Percentiles rank a stretch among this genome's conserved stretches.
phyloP scores from a whole-genome alignment of 2,113 vertebrate species.

The Microcebus tavaratra region DNA sequence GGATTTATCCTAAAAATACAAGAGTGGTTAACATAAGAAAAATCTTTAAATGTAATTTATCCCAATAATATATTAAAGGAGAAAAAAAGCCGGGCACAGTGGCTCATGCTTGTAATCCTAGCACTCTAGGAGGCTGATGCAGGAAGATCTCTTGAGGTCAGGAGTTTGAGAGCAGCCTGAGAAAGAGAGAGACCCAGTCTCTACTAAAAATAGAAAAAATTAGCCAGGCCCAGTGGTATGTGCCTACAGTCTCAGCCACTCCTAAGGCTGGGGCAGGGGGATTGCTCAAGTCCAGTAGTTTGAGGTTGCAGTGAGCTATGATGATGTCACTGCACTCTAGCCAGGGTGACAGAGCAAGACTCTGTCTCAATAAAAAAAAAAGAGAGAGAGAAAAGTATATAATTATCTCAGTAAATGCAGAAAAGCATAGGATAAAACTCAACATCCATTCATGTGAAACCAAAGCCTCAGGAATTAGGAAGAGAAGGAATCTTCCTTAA shows the following conservation, averaged over 20 bases:
- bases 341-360: not conserved
- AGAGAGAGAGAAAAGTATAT: not conserved
- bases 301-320: not conserved
- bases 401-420: not conserved
- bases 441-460: not conserved
- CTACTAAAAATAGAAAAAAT: not conserved
- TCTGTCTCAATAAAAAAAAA: not conserved
- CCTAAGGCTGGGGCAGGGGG: not conserved
- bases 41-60: not conserved
- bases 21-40: not conserved
- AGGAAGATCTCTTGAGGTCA: not conserved
- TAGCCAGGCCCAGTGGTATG: not conserved
- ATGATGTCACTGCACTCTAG: not conserved
- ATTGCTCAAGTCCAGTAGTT: not conserved
- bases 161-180: not conserved
- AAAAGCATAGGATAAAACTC: not conserved
- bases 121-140: not conserved
- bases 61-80: not conserved
- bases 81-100: not conserved
- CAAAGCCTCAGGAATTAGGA: not conserved
- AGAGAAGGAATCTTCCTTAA: not conserved
- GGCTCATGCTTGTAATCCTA: not conserved
- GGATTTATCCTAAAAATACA: not conserved
- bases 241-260: not conserved
- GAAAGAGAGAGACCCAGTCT: not conserved